These are phyloP conservation scores for Platerodrilus igneus DNA, from an alignment of 2,888 invertebrate genomes.

Conservation along the genomic window DNA sequence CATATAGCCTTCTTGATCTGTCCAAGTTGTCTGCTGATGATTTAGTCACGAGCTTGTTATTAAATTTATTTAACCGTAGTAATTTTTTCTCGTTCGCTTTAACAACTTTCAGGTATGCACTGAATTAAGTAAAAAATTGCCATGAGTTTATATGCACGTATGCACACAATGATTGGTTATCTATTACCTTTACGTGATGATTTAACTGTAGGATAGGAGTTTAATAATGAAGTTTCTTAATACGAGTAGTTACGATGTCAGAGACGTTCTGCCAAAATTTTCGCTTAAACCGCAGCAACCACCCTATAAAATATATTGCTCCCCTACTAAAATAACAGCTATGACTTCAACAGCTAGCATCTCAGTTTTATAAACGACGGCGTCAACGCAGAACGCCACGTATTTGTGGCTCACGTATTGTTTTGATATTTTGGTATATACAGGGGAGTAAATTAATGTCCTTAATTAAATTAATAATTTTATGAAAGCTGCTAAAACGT, in stretches of 20 bases:
- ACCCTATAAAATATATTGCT: constrained; percentile 25
- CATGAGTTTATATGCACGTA: constrained; percentile 23
- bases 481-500: too few relatives aligned
- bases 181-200: constrained; percentile 22
- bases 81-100: constrained; percentile 22
- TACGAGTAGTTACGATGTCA: constrained; percentile 18
- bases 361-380: constrained; percentile 9
- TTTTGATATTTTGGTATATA: constrained; percentile 16
- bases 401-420: constrained; percentile 17
- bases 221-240: constrained; percentile 7
- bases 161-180: constrained; percentile 24
- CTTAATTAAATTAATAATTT: constrained; percentile 18
- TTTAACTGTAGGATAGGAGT: constrained; percentile 20
- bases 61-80: too few relatives aligned
- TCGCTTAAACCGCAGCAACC: constrained; percentile 22
- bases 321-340: constrained; percentile 25
- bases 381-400: constrained; percentile 13
- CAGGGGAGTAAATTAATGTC: constrained; percentile 10
- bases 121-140: constrained; percentile 19
- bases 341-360: constrained; percentile 8
- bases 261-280: constrained; percentile 15
- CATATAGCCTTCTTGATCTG: too few relatives aligned
- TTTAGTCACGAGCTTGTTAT: too few relatives aligned
- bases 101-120: constrained; percentile 22
- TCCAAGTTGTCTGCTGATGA: too few relatives aligned